Base-by-base conservation (phyloP, 2,113 vertebrate species). In the Neotragus moschatus region DNA sequence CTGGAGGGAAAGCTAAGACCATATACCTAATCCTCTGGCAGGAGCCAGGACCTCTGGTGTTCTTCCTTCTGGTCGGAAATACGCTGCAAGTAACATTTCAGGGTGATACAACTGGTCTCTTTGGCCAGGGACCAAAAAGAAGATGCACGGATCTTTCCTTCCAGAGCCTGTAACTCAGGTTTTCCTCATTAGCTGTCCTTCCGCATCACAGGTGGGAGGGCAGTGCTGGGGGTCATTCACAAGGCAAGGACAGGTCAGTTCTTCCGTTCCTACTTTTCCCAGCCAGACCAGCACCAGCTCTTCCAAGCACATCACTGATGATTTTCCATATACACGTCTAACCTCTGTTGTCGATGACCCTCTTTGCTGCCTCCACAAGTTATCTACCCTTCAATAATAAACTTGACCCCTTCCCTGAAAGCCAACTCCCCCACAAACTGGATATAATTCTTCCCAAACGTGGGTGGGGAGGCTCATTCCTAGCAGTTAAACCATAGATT, bases 61-160 rank as follows among this genome's bases (percentile, higher is more conserved):
- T 87, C 51, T 82, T 91, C 33, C n/a, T 36, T 79, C 23, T n/a
- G 5, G 80, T 28, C 60, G 73, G 87, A 77, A 77, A 66, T 26
- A 43, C 0, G 33, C 21, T 17, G n/a, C 56, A 55, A 39, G 28
- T 77, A 19, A 17, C n/a, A 60, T 56, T 86, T 84, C 63, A 55
- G 33, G 26, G 43, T n/a, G 80, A 73, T 11, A 53, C 3, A 36
- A 79, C 58, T 25, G 13, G 33, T 92, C 51, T 80, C 49, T 45
- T 75, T 30, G 49, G 56, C 73, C 73, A 84, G 43, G 53, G 60
- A 56, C 81, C 80, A 77, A 73, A 96, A 84, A 55, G 26, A 89
- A 82, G 39, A 58, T n/a, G 61, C 15, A 10, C 0, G 0, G 17
- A 39, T 36, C 51, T 80, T 90, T 51, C 51, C 26, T 90, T 53